A percentile compares a stretch with the other conserved stretches of the same genome.
phyloP scores from a whole-genome alignment of 2,888 invertebrate genomes.

The Eubasilissa splendida region DNA sequence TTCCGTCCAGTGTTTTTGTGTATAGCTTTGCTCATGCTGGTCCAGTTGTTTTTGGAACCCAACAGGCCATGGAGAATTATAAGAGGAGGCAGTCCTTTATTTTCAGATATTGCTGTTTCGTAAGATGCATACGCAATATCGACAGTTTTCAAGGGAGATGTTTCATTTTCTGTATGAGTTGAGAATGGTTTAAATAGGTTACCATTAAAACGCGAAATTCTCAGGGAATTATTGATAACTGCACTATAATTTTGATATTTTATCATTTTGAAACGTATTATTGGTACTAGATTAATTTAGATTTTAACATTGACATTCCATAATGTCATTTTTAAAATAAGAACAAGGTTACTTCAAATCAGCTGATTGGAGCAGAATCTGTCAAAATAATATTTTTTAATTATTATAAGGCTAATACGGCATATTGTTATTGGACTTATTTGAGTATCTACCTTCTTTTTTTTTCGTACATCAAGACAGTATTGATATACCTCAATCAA shows the following conservation, averaged over 20 bases:
- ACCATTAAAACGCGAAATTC: slow-evolving; percentile 27
- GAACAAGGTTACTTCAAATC: slow-evolving; percentile 46
- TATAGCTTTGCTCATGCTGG: slow-evolving; percentile 82
- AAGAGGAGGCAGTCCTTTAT: slow-evolving; percentile 73
- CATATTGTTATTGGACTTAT: background rate
- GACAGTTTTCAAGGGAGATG: slow-evolving; percentile 66
- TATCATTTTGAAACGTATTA: slow-evolving; percentile 43
- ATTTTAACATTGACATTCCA: slow-evolving; percentile 35
- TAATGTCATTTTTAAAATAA: slow-evolving; percentile 45
- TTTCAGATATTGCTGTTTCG: slow-evolving; percentile 69
- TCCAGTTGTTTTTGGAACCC: slow-evolving; percentile 92
- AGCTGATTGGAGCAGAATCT: slow-evolving; percentile 40
- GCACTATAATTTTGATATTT: slow-evolving; percentile 47
- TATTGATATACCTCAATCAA: too few species aligned
- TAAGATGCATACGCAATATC: slow-evolving; percentile 80
- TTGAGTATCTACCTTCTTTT: too few species aligned
- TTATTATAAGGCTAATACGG: background rate
- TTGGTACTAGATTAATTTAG: slow-evolving; percentile 16
- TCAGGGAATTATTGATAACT: slow-evolving; percentile 34
- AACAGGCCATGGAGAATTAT: slow-evolving; percentile 90
- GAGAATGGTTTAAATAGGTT: slow-evolving; percentile 28
- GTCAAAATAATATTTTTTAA: slow-evolving; percentile 28
- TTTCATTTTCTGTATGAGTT: slow-evolving; percentile 42
- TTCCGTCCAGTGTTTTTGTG: slow-evolving; percentile 76
- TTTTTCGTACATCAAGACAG: too few species aligned